A percentile compares a stretch with the other conserved stretches of the same genome.
Evolutionary conservation across 2,113 vertebrate species (phyloP).

Genomic region (Gallinago undulata): DNA sequence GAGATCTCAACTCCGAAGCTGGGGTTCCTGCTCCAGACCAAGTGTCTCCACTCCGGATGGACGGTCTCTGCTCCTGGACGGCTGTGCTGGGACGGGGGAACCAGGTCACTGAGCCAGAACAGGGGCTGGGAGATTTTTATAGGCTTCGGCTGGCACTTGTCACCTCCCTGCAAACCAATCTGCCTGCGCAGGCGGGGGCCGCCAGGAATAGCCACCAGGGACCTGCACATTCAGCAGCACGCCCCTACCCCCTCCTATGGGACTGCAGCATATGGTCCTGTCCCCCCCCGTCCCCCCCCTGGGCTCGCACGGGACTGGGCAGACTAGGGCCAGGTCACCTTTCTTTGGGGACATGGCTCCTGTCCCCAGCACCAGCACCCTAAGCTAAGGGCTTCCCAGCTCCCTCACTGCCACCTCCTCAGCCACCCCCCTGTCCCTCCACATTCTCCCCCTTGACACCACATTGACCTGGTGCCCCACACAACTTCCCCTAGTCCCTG

Average conservation of each 20-base stretch:
- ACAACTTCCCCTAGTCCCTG: background rate
- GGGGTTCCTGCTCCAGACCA: background rate
- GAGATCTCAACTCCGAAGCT: background rate
- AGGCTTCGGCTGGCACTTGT: constrained; percentile 56
- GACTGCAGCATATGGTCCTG: background rate
- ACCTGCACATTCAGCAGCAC: constrained; percentile 63
- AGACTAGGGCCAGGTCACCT: constrained; percentile 38
- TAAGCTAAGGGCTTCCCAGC: background rate
- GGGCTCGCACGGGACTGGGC: background rate
- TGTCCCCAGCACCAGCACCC: background rate
- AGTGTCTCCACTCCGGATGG: background rate
- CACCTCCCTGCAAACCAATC: constrained; percentile 59
- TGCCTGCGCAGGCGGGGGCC: constrained; percentile 38
- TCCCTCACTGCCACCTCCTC: background rate
- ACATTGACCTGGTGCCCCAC: too few species aligned
- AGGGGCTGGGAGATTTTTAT: constrained; percentile 51
- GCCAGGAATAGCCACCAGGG: constrained; percentile 64
- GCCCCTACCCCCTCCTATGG: constrained; percentile 27
- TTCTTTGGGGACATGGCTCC: background rate
- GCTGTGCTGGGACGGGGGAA: background rate
- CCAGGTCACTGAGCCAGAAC: constrained; percentile 20
- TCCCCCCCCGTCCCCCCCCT: background rate
- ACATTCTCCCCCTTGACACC: too few species aligned
- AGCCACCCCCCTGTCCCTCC: background rate
- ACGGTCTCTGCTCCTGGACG: accelerated